Percentiles rank a stretch among this genome's conserved stretches.
Evolutionary conservation across 2,113 vertebrate species (phyloP).

Genomic region (Piaya cayana): DNA sequence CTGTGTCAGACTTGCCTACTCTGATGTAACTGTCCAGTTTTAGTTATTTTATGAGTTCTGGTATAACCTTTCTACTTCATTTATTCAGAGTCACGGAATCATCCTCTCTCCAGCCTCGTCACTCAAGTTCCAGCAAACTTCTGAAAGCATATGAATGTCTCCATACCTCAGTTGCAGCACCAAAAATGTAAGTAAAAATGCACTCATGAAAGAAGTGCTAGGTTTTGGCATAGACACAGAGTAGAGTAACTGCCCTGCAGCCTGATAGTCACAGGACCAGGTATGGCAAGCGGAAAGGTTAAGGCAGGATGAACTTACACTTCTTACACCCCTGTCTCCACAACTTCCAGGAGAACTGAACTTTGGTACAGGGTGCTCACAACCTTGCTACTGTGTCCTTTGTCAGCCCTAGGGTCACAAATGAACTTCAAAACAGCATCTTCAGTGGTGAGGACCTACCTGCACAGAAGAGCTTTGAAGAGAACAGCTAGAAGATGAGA

Average conservation of each 20-base stretch:
- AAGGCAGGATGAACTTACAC: neutral
- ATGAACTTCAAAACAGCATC: neutral
- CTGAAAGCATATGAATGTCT: neutral
- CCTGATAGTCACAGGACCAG: neutral
- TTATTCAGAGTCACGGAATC: neutral
- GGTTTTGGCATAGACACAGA: neutral
- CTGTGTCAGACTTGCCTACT: neutral
- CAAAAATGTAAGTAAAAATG: neutral
- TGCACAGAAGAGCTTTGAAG: neutral
- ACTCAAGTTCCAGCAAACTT: neutral
- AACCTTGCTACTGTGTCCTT: fast-evolving
- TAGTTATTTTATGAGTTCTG: neutral
- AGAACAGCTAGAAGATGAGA: neutral
- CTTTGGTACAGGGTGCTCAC: neutral
- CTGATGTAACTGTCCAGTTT: neutral
- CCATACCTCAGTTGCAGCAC: neutral
- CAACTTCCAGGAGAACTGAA: neutral
- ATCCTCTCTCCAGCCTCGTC: neutral
- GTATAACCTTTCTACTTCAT: neutral
- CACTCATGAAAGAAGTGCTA: neutral
- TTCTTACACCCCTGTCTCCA: neutral
- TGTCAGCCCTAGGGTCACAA: neutral
- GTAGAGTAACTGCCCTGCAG: neutral
- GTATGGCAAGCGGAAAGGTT: neutral
- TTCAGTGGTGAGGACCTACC: neutral